Conservation (phyloP, 2,797 vertebrate genomes). For the Bradypodion ventrale region DNA sequence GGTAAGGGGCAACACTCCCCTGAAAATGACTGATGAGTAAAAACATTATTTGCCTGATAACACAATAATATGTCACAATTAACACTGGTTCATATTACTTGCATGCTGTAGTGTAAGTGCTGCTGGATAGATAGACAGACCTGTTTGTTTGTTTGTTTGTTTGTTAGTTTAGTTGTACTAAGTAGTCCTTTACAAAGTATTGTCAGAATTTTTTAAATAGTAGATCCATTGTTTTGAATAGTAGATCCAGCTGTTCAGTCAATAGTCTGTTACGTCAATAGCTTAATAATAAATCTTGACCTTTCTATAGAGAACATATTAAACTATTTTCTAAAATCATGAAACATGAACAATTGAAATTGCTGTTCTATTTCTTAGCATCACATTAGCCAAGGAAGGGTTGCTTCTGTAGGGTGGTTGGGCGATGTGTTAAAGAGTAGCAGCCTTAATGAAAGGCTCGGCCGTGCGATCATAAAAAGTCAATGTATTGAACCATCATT, state of each 20-base stretch:
- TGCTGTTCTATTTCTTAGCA: conserved; percentile 16
- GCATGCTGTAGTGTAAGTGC: background rate
- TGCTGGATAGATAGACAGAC: background rate
- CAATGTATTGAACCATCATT: conserved; percentile 1
- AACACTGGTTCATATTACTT: background rate
- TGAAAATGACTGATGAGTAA: background rate
- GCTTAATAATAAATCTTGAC: conserved; percentile 12
- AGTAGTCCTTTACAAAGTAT: background rate
- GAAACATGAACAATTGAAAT: background rate
- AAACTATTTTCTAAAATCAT: background rate
- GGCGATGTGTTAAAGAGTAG: background rate
- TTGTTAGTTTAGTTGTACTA: background rate
- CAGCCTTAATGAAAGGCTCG: background rate
- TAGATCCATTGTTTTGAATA: too few species aligned
- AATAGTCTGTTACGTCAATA: background rate
- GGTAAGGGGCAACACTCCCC: background rate
- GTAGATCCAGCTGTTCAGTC: background rate
- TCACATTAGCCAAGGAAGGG: background rate
- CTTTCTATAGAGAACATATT: conserved; percentile 3
- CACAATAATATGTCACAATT: background rate
- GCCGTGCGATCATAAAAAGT: background rate
- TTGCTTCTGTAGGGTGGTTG: background rate
- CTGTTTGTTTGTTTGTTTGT: too few species aligned
- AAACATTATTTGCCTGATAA: too few species aligned
- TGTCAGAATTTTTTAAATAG: background rate